Percentiles rank a stretch among this genome's conserved stretches.
Conservation (phyloP, 2,113 vertebrate species). For the Cyprinus carpio region DNA sequence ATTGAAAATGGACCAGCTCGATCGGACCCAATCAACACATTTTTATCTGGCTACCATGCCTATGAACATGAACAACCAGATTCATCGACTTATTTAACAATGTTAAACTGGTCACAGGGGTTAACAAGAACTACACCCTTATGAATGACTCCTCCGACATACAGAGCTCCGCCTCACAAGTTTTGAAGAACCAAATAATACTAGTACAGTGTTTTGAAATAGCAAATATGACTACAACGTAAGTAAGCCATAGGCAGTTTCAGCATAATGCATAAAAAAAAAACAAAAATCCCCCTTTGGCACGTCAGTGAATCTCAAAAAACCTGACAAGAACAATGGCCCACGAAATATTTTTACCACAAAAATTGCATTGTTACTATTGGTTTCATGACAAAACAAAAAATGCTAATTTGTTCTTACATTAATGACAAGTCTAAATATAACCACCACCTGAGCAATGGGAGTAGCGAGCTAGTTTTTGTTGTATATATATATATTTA, state of each 20-base stretch:
- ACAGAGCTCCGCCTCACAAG: background rate
- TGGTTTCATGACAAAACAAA: background rate
- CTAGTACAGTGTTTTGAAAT: background rate
- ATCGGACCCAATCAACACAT: background rate
- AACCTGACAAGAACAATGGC: background rate
- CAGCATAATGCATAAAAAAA: background rate
- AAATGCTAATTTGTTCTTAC: background rate
- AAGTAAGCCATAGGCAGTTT: no score
- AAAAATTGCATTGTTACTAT: background rate
- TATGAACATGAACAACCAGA: slow-evolving; percentile 11
- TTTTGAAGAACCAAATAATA: background rate
- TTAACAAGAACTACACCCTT: background rate
- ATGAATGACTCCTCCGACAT: background rate
- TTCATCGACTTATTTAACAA: background rate
- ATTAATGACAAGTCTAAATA: background rate
- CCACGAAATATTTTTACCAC: background rate
- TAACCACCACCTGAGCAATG: background rate
- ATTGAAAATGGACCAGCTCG: background rate
- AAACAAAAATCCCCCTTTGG: background rate
- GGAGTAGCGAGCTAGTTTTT: no score
- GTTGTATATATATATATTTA: no score
- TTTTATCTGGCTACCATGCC: background rate
- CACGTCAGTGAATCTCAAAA: background rate
- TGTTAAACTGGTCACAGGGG: background rate
- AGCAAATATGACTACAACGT: background rate